Evolutionary conservation across 1,140 invertebrate species (phyloP).

Genomic region (Papilio polytes): DNA sequence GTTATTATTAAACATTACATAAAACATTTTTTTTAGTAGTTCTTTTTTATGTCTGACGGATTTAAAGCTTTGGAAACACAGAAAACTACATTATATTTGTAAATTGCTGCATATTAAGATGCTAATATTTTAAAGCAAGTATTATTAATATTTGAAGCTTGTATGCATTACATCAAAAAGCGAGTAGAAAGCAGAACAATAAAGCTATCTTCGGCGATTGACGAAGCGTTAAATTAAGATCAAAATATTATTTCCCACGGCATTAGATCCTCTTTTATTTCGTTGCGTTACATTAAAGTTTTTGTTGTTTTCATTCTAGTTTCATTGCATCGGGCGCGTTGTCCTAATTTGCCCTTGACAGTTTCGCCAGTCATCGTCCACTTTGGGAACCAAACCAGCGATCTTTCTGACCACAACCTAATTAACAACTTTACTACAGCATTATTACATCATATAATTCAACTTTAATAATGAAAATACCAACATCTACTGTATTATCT

Average conservation of each 20-base stretch:
- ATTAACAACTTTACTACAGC: conserved; percentile 1
- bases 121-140: too few relatives aligned
- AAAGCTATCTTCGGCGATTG: neutral
- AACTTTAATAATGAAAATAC: neutral
- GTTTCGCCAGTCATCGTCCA: conserved; percentile 27
- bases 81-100: neutral
- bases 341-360: conserved; percentile 28
- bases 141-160: neutral
- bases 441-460: neutral
- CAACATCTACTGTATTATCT: neutral
- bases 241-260: conserved; percentile 31
- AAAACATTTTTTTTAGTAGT: neutral
- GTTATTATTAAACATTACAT: neutral
- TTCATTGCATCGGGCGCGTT: conserved; percentile 2
- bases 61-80: neutral
- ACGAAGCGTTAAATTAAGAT: conserved; percentile 36
- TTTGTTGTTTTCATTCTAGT: conserved; percentile 2
- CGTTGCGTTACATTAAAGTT: conserved; percentile 25
- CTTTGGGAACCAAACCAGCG: neutral
- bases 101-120: neutral
- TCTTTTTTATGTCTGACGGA: neutral
- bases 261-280: conserved; percentile 1
- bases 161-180: conserved; percentile 26
- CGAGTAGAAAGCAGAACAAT: conserved; percentile 15
- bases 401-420: conserved; percentile 4